Conservation (phyloP, 2,797 vertebrate species). For the Calcarius lapponicus region DNA sequence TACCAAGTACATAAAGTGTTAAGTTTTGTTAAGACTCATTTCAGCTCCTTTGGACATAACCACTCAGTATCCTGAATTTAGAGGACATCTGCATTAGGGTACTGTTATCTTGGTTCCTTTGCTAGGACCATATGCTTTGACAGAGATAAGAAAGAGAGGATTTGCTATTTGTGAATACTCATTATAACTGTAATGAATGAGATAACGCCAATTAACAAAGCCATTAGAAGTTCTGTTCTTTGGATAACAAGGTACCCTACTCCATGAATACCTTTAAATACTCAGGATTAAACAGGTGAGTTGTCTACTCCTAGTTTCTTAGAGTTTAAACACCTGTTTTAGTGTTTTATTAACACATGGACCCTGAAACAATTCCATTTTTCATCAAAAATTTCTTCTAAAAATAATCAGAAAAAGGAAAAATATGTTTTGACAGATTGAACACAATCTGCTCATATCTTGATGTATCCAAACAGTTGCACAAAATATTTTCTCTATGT, state of each 20-base stretch:
- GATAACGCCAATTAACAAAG: constrained; percentile 21
- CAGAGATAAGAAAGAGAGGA: constrained; percentile 50
- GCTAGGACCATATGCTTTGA: constrained; percentile 21
- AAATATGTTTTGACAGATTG: not conserved
- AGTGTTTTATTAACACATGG: not conserved
- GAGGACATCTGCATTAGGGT: not conserved
- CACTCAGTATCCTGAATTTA: not conserved
- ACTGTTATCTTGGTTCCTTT: constrained; percentile 12
- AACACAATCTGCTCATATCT: constrained; percentile 8
- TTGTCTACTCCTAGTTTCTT: not conserved
- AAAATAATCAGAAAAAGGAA: not conserved
- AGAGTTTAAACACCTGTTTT: not conserved
- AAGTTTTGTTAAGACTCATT: not conserved
- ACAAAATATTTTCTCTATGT: not conserved
- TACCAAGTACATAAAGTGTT: not conserved
- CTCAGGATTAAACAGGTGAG: not conserved
- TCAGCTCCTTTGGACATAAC: not conserved
- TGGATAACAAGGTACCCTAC: not conserved
- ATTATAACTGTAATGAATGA: constrained; percentile 28
- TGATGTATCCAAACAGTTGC: not conserved
- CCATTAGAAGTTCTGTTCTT: constrained; percentile 29
- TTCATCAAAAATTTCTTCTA: not conserved
- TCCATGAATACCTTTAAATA: not conserved
- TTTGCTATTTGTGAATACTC: constrained; percentile 14
- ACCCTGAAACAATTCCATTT: not conserved